Evolutionary conservation across 2,113 vertebrate genomes (phyloP), one percentile per base, ranked within the genome.

Genomic region (Hypomesus transpacificus): DNA sequence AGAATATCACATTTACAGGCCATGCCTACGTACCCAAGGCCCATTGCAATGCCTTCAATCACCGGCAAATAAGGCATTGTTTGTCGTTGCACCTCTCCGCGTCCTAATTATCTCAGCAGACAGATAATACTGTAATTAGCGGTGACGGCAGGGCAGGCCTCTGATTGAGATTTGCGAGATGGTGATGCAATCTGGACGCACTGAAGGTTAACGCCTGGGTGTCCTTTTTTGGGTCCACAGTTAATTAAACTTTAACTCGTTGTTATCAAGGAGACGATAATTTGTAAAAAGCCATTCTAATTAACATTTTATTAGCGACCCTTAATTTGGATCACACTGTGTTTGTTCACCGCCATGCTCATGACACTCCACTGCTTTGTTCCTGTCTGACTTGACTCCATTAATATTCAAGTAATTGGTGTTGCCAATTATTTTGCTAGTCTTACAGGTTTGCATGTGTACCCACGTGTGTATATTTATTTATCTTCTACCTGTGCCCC

Each of bases 231-330:
- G 70, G 72, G 76, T 84, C 81, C 88, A 84, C 66, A 74, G 73
- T 84, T 89, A 87, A 91, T 91, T 91, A 89, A 91, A 89, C 85
- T 83, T 87, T 80, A 85, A 82, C 82, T 89, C 84, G 77, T 83
- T 84, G 87, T 73, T 82, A 84, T 82, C 68, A 65, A 80, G 75
- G 66, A 78, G 83, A 88, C 2, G 39, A 46, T 86, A 54, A 88
- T 84, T 89, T 76, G 79, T 87, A 79, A 86, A 80, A 87, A 85
- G 83, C 51, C 73, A 80, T 84, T 86, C 83, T 84, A 84, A 91
- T 90, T 89, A 87, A 86, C 82, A 85, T 88, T 84, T 87, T 85
- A 90, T 88, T 87, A 87, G 82, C 78, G 78, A 69, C 63, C 72
- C 73, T 82, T 87, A 84, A 87, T 89, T 86, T 86, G 75, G 70